Evolutionary conservation across 2,888 invertebrate genomes (phyloP).

Genomic region (Penaeus monodon): DNA sequence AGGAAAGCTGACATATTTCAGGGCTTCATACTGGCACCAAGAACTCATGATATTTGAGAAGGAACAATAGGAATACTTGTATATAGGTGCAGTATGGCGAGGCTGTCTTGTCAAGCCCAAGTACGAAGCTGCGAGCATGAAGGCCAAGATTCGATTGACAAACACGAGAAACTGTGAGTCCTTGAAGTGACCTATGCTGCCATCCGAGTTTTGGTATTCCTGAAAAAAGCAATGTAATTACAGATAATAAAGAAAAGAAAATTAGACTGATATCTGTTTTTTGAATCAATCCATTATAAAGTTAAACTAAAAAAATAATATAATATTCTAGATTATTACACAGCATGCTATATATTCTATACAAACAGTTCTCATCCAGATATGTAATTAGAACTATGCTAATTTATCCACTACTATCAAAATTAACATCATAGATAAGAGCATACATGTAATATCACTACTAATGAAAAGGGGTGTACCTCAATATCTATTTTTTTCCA

Average conservation of each 20-base stretch:
- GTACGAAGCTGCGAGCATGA: slow-evolving; percentile 79
- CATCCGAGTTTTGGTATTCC: slow-evolving; percentile 77
- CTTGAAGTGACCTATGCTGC: slow-evolving; percentile 80
- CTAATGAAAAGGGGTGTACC: too few species aligned
- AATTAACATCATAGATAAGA: too few species aligned
- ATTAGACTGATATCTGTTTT: neutral
- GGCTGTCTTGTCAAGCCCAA: slow-evolving; percentile 74
- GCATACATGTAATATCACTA: too few species aligned
- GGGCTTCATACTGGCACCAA: slow-evolving; percentile 99
- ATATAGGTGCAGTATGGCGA: slow-evolving; percentile 86
- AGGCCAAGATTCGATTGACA: slow-evolving; percentile 90
- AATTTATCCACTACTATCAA: too few species aligned
- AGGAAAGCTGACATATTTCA: slow-evolving; percentile 98
- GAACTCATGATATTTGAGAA: slow-evolving; percentile 98
- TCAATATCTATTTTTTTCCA: too few species aligned
- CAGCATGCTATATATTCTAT: too few species aligned
- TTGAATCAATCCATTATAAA: too few species aligned
- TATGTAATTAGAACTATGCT: too few species aligned
- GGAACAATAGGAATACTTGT: slow-evolving; percentile 95
- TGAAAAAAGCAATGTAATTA: slow-evolving; percentile 68
- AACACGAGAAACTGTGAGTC: slow-evolving; percentile 98
- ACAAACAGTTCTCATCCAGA: too few species aligned
- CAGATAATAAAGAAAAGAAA: neutral
- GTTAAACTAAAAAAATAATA: too few species aligned
- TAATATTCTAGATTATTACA: too few species aligned